Conservation (phyloP, 2,797 vertebrate species). For the Rhyacichthys aspro region DNA sequence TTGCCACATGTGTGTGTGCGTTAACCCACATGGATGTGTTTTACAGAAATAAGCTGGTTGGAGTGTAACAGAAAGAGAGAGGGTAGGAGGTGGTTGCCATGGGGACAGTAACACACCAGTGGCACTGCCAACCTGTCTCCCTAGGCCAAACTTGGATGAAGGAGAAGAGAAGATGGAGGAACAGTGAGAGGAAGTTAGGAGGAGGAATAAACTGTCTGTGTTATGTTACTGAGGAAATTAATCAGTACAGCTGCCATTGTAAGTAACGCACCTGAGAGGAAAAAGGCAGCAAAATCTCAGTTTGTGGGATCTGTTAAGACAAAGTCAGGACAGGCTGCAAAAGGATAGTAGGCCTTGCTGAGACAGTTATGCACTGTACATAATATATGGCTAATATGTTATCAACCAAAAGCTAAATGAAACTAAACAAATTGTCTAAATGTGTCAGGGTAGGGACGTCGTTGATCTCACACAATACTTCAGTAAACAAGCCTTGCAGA, state of each 20-base stretch:
- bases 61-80: conserved; percentile 13
- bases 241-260: conserved; percentile 5
- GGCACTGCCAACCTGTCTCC: conserved; percentile 83
- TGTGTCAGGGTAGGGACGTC: conserved; percentile 46
- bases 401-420: conserved; percentile 35
- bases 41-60: conserved; percentile 57
- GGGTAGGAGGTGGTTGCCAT: conserved; percentile 82
- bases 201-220: conserved; percentile 29
- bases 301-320: conserved; percentile 40
- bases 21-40: conserved; percentile 59
- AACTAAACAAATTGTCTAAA: conserved; percentile 48
- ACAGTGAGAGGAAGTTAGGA: conserved; percentile 33
- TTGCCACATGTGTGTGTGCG: conserved; percentile 27
- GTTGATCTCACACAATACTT: conserved; percentile 45
- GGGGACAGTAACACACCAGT: conserved; percentile 87
- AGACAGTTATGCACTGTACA: conserved; percentile 34
- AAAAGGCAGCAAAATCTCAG: conserved; percentile 5
- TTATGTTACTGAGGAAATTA: conserved; percentile 10
- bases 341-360: conserved; percentile 49
- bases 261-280: conserved; percentile 34
- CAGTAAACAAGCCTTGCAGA: conserved; percentile 70
- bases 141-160: conserved; percentile 80
- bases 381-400: conserved; percentile 35
- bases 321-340: conserved; percentile 37
- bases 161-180: conserved; percentile 18